Base-by-base conservation (phyloP, 2,113 vertebrate genomes). In the Seriola quinqueradiata region DNA sequence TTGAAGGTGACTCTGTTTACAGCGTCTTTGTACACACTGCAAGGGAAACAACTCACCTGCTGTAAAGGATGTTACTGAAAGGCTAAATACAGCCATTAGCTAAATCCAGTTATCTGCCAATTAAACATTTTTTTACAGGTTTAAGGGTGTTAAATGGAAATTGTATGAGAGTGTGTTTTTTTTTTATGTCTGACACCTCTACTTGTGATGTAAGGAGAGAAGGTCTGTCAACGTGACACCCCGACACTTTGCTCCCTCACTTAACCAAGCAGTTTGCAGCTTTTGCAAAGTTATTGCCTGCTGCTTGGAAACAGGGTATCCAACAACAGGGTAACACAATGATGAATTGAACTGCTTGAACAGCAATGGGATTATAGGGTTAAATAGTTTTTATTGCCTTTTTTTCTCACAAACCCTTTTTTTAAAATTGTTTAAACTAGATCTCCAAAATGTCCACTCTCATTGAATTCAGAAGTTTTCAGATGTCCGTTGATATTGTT, bases 271-370 rank as follows among this genome's bases (percentile, higher is more conserved):
- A 75, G 11, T 70, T 60, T 71, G 23, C 36, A 60, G 32, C 44
- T 48, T 60, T 59, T 42, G 13, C 19, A 60, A 68, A 68, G 28
- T 25, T 40, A 28, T 52, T 66, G 52, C 55, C 38, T 83, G 72
- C 57, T 88, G 72, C 65, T 73, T 84, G 57, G 87, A 84, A 83
- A 90, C 68, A 17, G 42, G 25, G 57, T 58, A 63, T 84, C 82
- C 4, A 72, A 82, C 77, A 89, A 80, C 73, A 86, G 23, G 21
- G 32, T 17, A 64, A 73, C 54, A 66, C 1, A 59, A 58, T 21
- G 82, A 14, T 67, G 50, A 80, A 55, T 3, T 12, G 28, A 75
- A 9, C 55, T 73, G 14, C 38, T 71, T 65, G 57, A 44, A 44
- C 17, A 75, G 19, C 65, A 63, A 7, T 36, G 50, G 42, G 6